phyloP scores from a whole-genome alignment of 2,888 invertebrate genomes.

The Eulithis testata region DNA sequence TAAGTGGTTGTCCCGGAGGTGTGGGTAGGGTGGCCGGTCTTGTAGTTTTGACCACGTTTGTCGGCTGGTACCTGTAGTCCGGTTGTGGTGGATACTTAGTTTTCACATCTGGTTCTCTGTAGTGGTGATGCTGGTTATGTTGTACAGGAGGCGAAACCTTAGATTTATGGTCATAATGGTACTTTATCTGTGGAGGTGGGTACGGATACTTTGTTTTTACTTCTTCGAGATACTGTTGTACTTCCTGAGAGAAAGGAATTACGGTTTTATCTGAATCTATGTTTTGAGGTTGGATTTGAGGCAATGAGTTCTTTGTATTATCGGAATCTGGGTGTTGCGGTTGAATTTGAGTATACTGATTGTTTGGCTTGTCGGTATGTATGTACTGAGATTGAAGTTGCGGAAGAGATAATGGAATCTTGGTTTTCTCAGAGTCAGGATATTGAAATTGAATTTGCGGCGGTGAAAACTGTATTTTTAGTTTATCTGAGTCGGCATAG shows the following conservation, averaged over 20 bases:
- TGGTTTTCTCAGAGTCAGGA: constrained; percentile 18
- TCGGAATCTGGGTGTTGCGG: constrained; percentile 14
- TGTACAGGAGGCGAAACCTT: constrained; percentile 35
- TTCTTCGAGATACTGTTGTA: constrained; percentile 29
- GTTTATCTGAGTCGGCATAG: constrained; percentile 51
- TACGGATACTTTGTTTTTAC: constrained; percentile 26
- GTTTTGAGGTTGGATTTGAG: constrained; percentile 12
- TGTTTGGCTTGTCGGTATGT: constrained; percentile 19
- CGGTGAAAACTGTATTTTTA: constrained; percentile 24
- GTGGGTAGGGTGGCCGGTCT: constrained; percentile 70
- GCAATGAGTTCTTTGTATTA: constrained; percentile 13
- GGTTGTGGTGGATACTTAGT: constrained; percentile 44
- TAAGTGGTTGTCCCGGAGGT: constrained; percentile 45
- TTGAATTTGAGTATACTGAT: constrained; percentile 11
- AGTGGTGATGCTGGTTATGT: constrained; percentile 47
- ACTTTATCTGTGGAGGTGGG: constrained; percentile 19
- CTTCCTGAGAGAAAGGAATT: constrained; percentile 26
- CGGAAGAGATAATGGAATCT: constrained; percentile 15
- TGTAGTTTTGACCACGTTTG: constrained; percentile 63
- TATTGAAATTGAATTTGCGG: constrained; percentile 21
- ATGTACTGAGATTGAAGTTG: constrained; percentile 8
- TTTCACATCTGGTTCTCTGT: constrained; percentile 48
- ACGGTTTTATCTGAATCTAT: constrained; percentile 15
- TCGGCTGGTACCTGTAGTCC: constrained; percentile 57
- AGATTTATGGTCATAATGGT: constrained; percentile 24